Conservation (phyloP, 2,888 invertebrate species). For the Caenorhabditis sp. region DNA sequence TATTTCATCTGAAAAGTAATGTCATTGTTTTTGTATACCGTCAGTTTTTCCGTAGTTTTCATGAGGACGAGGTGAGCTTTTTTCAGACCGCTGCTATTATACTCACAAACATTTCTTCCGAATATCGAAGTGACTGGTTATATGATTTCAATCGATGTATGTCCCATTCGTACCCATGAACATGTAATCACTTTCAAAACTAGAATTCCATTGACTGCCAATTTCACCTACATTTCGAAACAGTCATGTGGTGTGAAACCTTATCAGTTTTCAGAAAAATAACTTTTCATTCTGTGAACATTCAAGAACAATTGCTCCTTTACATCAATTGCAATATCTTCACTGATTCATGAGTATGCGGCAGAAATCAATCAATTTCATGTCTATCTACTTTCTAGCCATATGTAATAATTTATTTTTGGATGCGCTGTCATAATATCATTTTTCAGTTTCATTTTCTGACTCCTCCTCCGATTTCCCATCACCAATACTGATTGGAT, state of each 20-base stretch:
- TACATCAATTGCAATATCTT: not conserved
- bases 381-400: not conserved
- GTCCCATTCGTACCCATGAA: too few species aligned
- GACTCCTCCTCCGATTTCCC: not conserved
- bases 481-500: not conserved
- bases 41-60: not conserved
- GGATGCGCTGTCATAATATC: not conserved
- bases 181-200: not conserved
- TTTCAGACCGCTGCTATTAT: too few species aligned
- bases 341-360: not conserved
- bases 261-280: not conserved
- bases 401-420: not conserved
- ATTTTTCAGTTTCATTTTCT: not conserved
- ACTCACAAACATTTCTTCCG: too few species aligned
- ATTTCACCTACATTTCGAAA: constrained; percentile 16
- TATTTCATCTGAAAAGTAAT: not conserved
- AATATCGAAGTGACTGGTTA: too few species aligned
- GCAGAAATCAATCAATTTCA: too few species aligned
- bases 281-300: not conserved
- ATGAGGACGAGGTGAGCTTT: not conserved
- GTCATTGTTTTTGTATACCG: not conserved
- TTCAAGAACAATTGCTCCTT: not conserved
- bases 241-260: not conserved
- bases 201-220: not conserved
- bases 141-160: too few species aligned